phyloP scores from a whole-genome alignment of 2,888 invertebrate genomes.

The Cataglyphis cursor region DNA sequence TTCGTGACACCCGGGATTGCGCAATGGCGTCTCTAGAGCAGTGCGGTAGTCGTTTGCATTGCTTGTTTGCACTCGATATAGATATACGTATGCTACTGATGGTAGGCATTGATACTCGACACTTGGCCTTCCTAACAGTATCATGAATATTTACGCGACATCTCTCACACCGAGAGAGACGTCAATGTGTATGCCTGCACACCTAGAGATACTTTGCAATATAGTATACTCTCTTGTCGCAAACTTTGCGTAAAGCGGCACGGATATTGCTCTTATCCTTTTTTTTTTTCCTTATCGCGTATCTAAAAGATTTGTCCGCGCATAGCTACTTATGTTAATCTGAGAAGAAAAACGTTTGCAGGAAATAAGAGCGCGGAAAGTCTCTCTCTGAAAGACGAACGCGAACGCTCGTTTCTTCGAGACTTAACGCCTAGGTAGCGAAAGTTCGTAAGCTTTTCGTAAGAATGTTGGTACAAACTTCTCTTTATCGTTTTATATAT shows the following conservation, averaged over 20 bases:
- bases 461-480: slow-evolving; percentile 35
- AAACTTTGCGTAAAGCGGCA: slow-evolving; percentile 32
- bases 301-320: slow-evolving; percentile 70
- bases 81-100: slow-evolving; percentile 53
- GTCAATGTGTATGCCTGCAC: slow-evolving; percentile 78
- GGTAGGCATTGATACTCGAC: slow-evolving; percentile 73
- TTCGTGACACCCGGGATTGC: slow-evolving; percentile 48
- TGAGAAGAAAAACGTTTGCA: slow-evolving; percentile 65
- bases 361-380: slow-evolving; percentile 51
- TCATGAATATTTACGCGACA: slow-evolving; percentile 84
- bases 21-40: slow-evolving; percentile 47
- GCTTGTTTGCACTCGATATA: slow-evolving; percentile 71
- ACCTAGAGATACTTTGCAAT: slow-evolving; percentile 56
- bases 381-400: slow-evolving; percentile 59
- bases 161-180: slow-evolving; percentile 76
- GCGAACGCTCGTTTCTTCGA: slow-evolving; percentile 63
- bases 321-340: slow-evolving; percentile 69
- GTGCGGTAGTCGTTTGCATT: slow-evolving; percentile 66
- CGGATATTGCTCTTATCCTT: slow-evolving; percentile 19
- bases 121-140: slow-evolving; percentile 79
- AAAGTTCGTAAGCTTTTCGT: slow-evolving; percentile 57
- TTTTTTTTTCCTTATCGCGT: slow-evolving; percentile 30
- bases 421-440: slow-evolving; percentile 58
- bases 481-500: slow-evolving; percentile 46
- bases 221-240: slow-evolving; percentile 21